These are phyloP conservation scores for Dermochelys coriacea DNA, from an alignment of 2,797 vertebrate species.

Conservation along the genomic window DNA sequence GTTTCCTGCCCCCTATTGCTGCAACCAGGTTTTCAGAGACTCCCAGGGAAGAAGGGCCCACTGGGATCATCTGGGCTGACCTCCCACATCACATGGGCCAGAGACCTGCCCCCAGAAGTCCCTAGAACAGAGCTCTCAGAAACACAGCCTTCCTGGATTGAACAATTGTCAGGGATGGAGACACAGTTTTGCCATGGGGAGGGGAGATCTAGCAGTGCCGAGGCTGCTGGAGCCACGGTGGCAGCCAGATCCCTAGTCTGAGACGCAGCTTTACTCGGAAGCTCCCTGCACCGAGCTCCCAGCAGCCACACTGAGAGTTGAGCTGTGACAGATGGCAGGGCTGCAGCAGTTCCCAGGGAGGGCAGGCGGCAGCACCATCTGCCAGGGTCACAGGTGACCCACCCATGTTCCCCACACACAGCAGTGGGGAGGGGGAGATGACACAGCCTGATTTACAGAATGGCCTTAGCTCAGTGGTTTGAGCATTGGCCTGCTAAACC, in stretches of 20 bases:
- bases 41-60: no score
- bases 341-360: not conserved
- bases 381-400: not conserved
- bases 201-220: not conserved
- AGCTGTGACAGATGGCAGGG: not conserved
- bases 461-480: not conserved
- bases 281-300: not conserved
- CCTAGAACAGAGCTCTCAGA: not conserved
- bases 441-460: not conserved
- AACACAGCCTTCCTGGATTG: not conserved
- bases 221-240: not conserved
- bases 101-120: not conserved
- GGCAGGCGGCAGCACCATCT: not conserved
- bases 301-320: not conserved
- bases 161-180: not conserved
- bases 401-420: not conserved
- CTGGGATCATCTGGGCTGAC: no score
- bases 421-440: not conserved
- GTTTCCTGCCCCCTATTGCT: no score
- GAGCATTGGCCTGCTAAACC: no score
- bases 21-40: no score
- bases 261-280: not conserved
- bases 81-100: not conserved
- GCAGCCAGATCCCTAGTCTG: not conserved
- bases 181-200: not conserved